phyloP scores from a whole-genome alignment of 2,113 vertebrate species.

The Herpailurus yagouaroundi region DNA sequence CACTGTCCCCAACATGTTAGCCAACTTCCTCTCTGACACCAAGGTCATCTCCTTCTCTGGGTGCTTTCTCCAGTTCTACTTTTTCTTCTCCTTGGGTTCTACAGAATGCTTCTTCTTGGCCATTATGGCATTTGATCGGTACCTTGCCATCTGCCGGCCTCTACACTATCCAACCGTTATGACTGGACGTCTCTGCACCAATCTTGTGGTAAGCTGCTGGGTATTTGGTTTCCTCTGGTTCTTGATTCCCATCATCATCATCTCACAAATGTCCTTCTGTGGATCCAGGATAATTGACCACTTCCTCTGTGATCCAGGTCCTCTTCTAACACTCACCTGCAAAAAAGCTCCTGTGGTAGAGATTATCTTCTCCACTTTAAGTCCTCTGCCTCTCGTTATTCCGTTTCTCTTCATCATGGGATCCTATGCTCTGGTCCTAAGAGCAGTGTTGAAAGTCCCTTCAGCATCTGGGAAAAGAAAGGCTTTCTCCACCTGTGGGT shows the following conservation, averaged over 20 bases:
- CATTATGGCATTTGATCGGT: slow-evolving; percentile 79
- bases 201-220: slow-evolving; percentile 70
- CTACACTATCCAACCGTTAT: slow-evolving; percentile 67
- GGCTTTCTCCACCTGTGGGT: slow-evolving; percentile 66
- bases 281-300: slow-evolving; percentile 71
- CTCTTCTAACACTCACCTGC: slow-evolving; percentile 62
- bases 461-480: slow-evolving; percentile 51
- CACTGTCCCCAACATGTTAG: slow-evolving; percentile 77
- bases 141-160: slow-evolving; percentile 80
- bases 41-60: slow-evolving; percentile 69
- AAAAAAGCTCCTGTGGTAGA: neutral
- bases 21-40: slow-evolving; percentile 63
- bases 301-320: slow-evolving; percentile 76
- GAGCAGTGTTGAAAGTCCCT: slow-evolving; percentile 24
- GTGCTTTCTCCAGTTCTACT: slow-evolving; percentile 79
- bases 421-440: slow-evolving; percentile 48
- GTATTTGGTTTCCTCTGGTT: slow-evolving; percentile 73
- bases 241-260: slow-evolving; percentile 57
- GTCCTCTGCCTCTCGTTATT: neutral
- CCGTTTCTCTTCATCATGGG: slow-evolving; percentile 45
- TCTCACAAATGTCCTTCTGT: slow-evolving; percentile 77
- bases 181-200: slow-evolving; percentile 36
- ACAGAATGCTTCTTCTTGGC: slow-evolving; percentile 76
- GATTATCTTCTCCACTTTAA: neutral
- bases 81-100: slow-evolving; percentile 76